Evolutionary conservation across 1,140 invertebrate species (phyloP).

Genomic region (Bombus sibiricus): DNA sequence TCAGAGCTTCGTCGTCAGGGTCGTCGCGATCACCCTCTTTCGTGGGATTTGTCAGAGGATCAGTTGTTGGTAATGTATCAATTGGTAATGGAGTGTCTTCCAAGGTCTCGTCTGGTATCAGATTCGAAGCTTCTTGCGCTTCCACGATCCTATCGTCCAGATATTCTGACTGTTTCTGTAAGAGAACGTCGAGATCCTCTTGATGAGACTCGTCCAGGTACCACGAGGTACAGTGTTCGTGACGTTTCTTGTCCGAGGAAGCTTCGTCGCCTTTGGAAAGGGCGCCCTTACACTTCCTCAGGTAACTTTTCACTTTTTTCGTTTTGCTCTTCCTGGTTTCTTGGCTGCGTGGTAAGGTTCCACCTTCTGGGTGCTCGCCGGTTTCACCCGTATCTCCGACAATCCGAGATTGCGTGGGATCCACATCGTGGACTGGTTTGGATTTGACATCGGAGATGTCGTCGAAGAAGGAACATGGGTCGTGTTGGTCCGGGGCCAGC

Average conservation of each 20-base stretch:
- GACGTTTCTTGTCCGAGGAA: conserved; percentile 72
- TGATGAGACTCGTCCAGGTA: conserved; percentile 72
- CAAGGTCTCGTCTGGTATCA: conserved; percentile 10
- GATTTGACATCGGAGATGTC: conserved; percentile 50
- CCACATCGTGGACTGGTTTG: conserved; percentile 4
- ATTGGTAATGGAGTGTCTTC: neutral
- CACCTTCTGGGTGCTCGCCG: conserved; percentile 52
- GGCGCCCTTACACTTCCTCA: conserved; percentile 81
- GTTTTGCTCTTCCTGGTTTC: conserved; percentile 80
- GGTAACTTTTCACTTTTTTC: conserved; percentile 81
- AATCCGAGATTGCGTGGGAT: conserved; percentile 49
- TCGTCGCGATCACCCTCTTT: conserved; percentile 20
- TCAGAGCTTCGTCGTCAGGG: conserved; percentile 16
- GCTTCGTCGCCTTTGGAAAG: conserved; percentile 74
- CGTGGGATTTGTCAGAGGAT: conserved; percentile 20
- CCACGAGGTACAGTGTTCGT: conserved; percentile 75
- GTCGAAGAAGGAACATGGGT: conserved; percentile 30
- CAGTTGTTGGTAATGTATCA: neutral
- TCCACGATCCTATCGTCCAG: conserved; percentile 38
- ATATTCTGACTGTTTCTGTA: conserved; percentile 47
- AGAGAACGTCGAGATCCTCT: conserved; percentile 22
- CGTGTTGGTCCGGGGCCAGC: conserved; percentile 62
- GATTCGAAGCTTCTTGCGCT: neutral
- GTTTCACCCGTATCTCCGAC: conserved; percentile 10
- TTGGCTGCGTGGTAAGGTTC: conserved; percentile 70